Base-by-base conservation (phyloP, 2,113 vertebrate species). In the Sorex araneus region DNA sequence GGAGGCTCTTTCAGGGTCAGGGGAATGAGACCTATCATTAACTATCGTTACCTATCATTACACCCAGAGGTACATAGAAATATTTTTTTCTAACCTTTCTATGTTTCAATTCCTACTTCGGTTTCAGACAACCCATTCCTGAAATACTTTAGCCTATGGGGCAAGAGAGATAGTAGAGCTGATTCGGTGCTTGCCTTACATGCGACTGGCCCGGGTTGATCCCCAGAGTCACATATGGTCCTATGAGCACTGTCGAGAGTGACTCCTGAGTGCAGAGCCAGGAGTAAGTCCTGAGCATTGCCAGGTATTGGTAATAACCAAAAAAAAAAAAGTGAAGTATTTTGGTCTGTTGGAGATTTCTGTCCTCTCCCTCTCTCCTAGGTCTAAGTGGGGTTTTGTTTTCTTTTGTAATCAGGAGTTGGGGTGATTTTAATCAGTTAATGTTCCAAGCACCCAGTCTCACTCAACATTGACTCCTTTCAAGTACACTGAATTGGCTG, bases 311-410 rank as follows among this genome's bases (percentile, higher is more conserved):
- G 40, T 7, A 40, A 40, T 40, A 40, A 40, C 40, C 40, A n/a
- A n/a, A n/a, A n/a, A n/a, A n/a, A 40, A 40, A 40, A 40, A 47
- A 84, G 40, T 87, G 73, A 88, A 79, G 69, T 36, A 50, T 92
- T 75, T 77, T 92, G 28, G 71, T 86, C 34, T 28, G 0, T 79
- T 71, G 70, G 63, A 86, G 54, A 64, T 75, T 89, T 84, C 79
- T 81, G 19, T n/a, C 69, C 8, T 78, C 73, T 43, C 3, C 8
- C 50, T 34, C 1, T 32, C 28, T 57, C 34, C 43, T 67, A 36
- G 70, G 64, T 77, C 74, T 25, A 21, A 79, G 80, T 60, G 32
- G 16, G 6, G 27, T 27, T 64, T 28, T 64, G 63, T 54, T 54
- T 54, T 16, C 13, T 54, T 54, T 54, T 54, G 64, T 11, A 70